These are phyloP conservation scores for Pithys albifrons DNA, from an alignment of 2,113 vertebrate genomes.

Conservation along the genomic window DNA sequence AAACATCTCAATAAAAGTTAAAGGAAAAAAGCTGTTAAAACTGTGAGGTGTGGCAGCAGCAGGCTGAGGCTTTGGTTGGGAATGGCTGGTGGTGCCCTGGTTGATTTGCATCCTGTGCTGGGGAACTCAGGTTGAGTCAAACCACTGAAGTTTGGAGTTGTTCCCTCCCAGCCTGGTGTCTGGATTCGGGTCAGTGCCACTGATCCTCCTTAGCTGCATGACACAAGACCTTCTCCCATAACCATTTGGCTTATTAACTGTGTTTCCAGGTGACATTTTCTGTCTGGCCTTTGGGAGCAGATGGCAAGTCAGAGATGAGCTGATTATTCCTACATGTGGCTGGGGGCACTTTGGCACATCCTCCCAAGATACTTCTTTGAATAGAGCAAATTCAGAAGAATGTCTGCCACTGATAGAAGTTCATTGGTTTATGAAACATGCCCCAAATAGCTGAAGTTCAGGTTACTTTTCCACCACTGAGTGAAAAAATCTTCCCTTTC, in stretches of 20 bases:
- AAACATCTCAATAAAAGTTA: neutral
- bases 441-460: neutral
- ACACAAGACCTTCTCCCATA: neutral
- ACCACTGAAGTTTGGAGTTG: neutral
- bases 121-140: neutral
- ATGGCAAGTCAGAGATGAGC: neutral
- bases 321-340: neutral
- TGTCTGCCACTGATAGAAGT: neutral
- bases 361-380: neutral
- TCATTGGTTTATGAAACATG: neutral
- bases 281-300: neutral
- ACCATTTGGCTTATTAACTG: fast-evolving
- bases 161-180: neutral
- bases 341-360: neutral
- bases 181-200: fast-evolving
- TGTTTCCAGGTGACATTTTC: neutral
- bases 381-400: neutral
- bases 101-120: neutral
- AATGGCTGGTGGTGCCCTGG: fast-evolving
- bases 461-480: neutral
- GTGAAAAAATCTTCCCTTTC: neutral
- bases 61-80: neutral
- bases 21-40: neutral
- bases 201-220: neutral
- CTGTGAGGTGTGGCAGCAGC: neutral